These are phyloP conservation scores for Tinamus major DNA, from an alignment of 2,797 vertebrate species.

Conservation along the genomic window DNA sequence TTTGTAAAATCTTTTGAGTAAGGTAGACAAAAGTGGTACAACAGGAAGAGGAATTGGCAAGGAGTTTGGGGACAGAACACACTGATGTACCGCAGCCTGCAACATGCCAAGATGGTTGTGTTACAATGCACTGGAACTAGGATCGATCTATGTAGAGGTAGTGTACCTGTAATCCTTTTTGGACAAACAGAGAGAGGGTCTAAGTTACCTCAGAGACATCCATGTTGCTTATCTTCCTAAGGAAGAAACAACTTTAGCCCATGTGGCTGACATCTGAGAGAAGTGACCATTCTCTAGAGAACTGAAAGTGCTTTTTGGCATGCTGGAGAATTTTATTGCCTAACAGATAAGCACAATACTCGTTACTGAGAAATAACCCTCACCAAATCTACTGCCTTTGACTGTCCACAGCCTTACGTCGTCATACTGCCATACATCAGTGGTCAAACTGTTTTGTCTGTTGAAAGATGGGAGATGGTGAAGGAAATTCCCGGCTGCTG, in stretches of 20 bases:
- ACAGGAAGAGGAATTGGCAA: not conserved
- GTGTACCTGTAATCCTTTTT: not conserved
- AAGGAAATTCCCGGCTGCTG: conserved; percentile 55
- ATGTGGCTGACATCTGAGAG: not conserved
- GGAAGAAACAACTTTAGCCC: not conserved
- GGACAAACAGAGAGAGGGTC: not conserved
- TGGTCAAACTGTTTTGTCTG: conserved; percentile 5
- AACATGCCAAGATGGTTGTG: not conserved
- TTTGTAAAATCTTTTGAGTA: not conserved
- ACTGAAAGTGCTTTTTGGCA: conserved; percentile 16
- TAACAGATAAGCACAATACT: not conserved
- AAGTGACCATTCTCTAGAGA: not conserved
- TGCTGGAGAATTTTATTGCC: not conserved
- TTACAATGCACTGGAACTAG: not conserved
- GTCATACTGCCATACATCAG: not conserved
- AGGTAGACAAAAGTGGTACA: not conserved
- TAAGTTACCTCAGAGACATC: not conserved
- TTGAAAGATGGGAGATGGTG: not conserved
- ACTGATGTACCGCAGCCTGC: rapidly evolving
- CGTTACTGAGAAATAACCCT: not conserved
- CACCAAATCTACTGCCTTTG: not conserved
- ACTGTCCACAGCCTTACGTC: not conserved
- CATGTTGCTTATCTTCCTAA: not conserved
- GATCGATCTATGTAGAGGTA: rapidly evolving
- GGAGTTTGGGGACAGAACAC: not conserved